Evolutionary conservation across 2,888 invertebrate genomes (phyloP), one percentile per base, ranked within the genome.

Genomic region (Lysandra bellargus): DNA sequence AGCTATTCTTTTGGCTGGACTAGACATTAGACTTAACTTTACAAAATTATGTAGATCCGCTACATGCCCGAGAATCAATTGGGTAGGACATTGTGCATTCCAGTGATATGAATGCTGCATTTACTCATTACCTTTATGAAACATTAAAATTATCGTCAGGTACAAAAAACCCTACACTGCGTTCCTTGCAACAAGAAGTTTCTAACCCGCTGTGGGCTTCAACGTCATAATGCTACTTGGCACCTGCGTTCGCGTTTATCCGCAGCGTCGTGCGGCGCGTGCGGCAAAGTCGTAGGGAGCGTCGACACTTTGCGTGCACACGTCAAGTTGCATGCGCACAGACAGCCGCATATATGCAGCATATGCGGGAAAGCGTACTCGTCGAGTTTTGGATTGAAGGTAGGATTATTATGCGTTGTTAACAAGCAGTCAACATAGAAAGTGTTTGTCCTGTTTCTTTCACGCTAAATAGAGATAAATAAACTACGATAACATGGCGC

Each of bases 321-420:
- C 80, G 82, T 87, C 77, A 88, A 89, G 78, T 84, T 85, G 17
- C 94, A 95, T 78, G 85, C 83, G 0, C 86, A 89, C 23, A 85
- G 88, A 40, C 87, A 84, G 57, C 77, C 87, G 14, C 86, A 84
- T 78, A 88, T 94, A 33, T 95, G 95, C 80, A 90, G 94, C 82
- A 84, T 92, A 0, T 95, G 95, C 72, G 95, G 94, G 0, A 91
- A 89, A 81, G 88, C 86, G n/a, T 90, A 88, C 77, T 87, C 88
- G 6, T 87, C 88, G 1, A 85, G 86, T 72, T 85, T 87, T 80
- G 86, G 86, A 78, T 87, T 93, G 44, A 89, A 87, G 87, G 93
- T 91, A 23, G 23, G 23, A 23, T 23, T 5, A 40, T 40, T 40
- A 4, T 3, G 40, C 40, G 40, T 40, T 40, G 4, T 40, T 40